phyloP scores from a whole-genome alignment of 1,140 invertebrate species.

The Drosophila quadrilineata region DNA sequence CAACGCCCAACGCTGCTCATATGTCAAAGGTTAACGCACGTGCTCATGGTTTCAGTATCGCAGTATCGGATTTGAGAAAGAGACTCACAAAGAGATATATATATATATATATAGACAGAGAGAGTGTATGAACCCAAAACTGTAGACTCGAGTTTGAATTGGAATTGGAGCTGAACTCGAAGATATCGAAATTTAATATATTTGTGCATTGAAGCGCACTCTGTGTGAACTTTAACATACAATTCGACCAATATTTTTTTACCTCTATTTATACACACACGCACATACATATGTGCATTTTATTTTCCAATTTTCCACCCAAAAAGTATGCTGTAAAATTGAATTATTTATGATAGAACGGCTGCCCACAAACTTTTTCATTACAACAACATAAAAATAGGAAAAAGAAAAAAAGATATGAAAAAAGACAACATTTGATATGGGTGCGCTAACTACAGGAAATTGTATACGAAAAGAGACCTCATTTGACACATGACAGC shows the following conservation, averaged over 20 bases:
- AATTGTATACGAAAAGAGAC: slow-evolving; percentile 2
- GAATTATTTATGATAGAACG: slow-evolving; percentile 70
- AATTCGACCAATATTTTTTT: slow-evolving; percentile 16
- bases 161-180: not conserved
- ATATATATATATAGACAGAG: too few species aligned
- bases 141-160: not conserved
- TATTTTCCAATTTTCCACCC: slow-evolving; percentile 18
- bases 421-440: slow-evolving; percentile 30
- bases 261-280: slow-evolving; percentile 31
- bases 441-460: slow-evolving; percentile 30
- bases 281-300: too few species aligned
- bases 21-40: slow-evolving; percentile 78
- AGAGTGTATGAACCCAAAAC: too few species aligned
- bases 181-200: slow-evolving; percentile 78
- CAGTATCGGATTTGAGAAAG: slow-evolving; percentile 32
- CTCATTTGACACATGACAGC: too few species aligned
- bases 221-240: slow-evolving; percentile 49
- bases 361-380: slow-evolving; percentile 32
- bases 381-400: slow-evolving; percentile 7
- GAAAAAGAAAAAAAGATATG: not conserved
- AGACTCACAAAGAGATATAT: not conserved
- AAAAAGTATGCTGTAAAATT: slow-evolving; percentile 67
- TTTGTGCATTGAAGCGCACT: slow-evolving; percentile 56
- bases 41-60: slow-evolving; percentile 58
- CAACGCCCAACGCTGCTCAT: slow-evolving; percentile 33